A percentile compares a stretch with the other conserved stretches of the same genome.
Conservation (phyloP, 2,113 vertebrate species). For the Halcyon senegalensis region DNA sequence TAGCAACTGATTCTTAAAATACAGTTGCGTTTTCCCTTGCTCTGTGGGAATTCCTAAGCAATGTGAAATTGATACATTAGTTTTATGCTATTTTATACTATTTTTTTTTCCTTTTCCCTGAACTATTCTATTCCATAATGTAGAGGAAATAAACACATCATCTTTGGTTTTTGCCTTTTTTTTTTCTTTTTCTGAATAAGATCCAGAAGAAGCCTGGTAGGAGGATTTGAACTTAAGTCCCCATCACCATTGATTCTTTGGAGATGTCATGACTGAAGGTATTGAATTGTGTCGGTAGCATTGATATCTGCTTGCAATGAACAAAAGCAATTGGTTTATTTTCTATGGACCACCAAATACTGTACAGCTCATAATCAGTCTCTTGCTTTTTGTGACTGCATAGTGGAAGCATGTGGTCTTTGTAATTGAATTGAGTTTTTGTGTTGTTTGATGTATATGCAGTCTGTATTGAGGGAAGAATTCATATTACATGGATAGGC, state of each 20-base stretch:
- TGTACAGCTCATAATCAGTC: not conserved
- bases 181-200: not conserved
- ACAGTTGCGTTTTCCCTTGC: not conserved
- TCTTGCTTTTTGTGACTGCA: not conserved
- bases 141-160: not conserved
- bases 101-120: not conserved
- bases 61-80: not conserved
- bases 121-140: not conserved
- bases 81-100: not conserved
- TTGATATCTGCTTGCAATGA: not conserved
- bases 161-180: not conserved
- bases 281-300: not conserved
- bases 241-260: not conserved
- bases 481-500: not conserved
- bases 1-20: not conserved
- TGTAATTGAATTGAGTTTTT: not conserved
- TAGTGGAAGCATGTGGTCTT: not conserved
- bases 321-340: not conserved
- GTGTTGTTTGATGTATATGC: not conserved
- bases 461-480: not conserved
- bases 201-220: not conserved
- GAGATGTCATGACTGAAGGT: not conserved
- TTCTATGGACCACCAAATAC: not conserved
- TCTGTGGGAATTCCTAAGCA: not conserved
- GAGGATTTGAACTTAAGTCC: not conserved